A percentile compares a stretch with the other conserved stretches of the same genome.
These are phyloP conservation scores for Cacatua alba DNA, from an alignment of 2,113 vertebrate genomes.

Conservation along the genomic window DNA sequence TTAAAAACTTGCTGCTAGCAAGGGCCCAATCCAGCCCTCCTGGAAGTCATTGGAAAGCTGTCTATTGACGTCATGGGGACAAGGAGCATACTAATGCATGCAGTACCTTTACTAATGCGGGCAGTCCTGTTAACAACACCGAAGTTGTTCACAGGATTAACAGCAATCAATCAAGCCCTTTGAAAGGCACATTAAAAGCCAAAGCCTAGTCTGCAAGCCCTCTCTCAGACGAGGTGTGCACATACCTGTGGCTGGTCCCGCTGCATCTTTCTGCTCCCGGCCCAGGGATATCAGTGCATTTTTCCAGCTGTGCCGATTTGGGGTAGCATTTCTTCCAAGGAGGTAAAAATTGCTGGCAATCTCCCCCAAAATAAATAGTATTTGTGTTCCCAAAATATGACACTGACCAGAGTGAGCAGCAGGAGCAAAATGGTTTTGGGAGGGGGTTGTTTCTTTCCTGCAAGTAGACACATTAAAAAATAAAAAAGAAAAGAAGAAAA, in stretches of 20 bases:
- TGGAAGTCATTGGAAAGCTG: constrained; percentile 58
- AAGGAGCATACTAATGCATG: constrained; percentile 54
- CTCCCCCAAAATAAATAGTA: background rate
- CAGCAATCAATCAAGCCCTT: constrained; percentile 64
- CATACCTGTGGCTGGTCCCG: background rate
- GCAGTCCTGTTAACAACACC: constrained; percentile 55
- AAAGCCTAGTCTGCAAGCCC: background rate
- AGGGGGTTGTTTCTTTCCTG: accelerated
- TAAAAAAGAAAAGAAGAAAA: too few relatives aligned
- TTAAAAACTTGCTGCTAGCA: constrained; percentile 60
- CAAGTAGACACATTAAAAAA: accelerated
- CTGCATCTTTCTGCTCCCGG: accelerated
- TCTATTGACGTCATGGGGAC: constrained; percentile 43
- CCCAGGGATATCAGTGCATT: accelerated
- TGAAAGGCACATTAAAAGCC: constrained; percentile 55
- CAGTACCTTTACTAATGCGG: constrained; percentile 42
- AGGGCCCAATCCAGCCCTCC: constrained; percentile 52
- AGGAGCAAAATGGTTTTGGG: background rate
- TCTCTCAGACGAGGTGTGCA: background rate
- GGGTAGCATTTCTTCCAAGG: background rate
- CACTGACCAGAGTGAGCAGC: background rate
- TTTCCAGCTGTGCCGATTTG: background rate
- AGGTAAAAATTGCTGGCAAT: background rate
- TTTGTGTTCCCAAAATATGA: background rate
- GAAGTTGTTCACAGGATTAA: constrained; percentile 62